These are phyloP conservation scores for Myotis pilosus DNA, from an alignment of 2,797 vertebrate species.

Conservation along the genomic window DNA sequence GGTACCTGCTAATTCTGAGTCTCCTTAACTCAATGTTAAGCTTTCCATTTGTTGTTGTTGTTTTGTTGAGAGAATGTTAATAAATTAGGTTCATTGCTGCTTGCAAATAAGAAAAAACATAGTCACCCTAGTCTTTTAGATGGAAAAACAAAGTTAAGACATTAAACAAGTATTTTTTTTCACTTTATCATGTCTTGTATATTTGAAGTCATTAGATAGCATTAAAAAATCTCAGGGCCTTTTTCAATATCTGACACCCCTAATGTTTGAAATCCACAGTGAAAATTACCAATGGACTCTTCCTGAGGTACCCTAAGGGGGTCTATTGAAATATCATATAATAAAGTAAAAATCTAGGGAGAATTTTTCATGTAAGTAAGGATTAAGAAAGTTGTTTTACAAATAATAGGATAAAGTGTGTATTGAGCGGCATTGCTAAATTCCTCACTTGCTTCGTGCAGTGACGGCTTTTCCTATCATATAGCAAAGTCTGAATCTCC, in stretches of 20 bases:
- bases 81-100: conserved; percentile 18
- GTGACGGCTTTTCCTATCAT: not conserved
- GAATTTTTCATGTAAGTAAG: not conserved
- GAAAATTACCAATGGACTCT: not conserved
- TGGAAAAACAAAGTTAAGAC: conserved; percentile 19
- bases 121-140: not conserved
- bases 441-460: not conserved
- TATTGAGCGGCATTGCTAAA: not conserved
- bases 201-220: not conserved
- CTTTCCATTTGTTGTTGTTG: conserved; percentile 10
- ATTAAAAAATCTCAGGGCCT: not conserved
- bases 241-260: not conserved
- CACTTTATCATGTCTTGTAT: not conserved
- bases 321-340: not conserved
- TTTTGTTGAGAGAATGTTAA: conserved; percentile 44
- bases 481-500: not conserved
- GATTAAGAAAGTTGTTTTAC: not conserved
- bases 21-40: conserved; percentile 37
- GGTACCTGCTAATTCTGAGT: conserved; percentile 39
- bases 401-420: not conserved
- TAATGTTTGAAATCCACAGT: conserved; percentile 9
- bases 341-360: conserved; percentile 16
- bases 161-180: not conserved
- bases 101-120: conserved; percentile 38
- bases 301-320: not conserved